These are phyloP conservation scores for Emesis castigata DNA, from an alignment of 2,888 invertebrate genomes.

Conservation along the genomic window DNA sequence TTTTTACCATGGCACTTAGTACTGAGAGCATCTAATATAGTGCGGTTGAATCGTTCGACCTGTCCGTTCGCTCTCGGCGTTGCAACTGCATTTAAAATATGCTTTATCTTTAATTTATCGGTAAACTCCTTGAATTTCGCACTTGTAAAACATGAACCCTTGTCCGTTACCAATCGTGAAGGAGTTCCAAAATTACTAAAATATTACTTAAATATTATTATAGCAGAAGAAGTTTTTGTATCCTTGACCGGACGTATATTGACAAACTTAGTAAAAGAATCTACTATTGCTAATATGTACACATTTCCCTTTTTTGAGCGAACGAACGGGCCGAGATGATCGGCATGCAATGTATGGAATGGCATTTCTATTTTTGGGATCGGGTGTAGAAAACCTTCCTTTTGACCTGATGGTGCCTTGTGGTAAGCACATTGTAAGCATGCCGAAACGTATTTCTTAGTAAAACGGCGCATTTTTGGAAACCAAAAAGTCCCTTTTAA, in stretches of 20 bases:
- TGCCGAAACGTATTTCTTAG: slow-evolving; percentile 56
- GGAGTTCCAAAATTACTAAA: neutral
- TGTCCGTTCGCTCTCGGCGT: slow-evolving; percentile 25
- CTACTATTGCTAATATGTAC: neutral
- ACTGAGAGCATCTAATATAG: neutral
- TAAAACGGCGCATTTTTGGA: slow-evolving; percentile 57
- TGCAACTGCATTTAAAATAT: slow-evolving; percentile 23
- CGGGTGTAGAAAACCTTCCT: neutral
- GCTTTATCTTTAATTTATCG: neutral
- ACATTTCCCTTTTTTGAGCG: neutral
- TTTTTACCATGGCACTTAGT: neutral
- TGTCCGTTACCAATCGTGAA: neutral
- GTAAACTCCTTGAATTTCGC: neutral
- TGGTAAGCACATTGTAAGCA: slow-evolving; percentile 58
- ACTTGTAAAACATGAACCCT: neutral
- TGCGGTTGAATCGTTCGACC: neutral
- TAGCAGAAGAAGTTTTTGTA: neutral
- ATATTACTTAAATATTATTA: neutral
- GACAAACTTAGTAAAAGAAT: neutral
- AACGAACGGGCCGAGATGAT: neutral
- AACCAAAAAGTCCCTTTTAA: slow-evolving; percentile 62
- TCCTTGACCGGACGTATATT: neutral
- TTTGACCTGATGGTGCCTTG: slow-evolving; percentile 19
- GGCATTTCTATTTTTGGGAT: neutral
- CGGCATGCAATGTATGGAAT: neutral